Conservation (phyloP, 2,888 invertebrate species). For the Rhamphomyia laevipes region DNA sequence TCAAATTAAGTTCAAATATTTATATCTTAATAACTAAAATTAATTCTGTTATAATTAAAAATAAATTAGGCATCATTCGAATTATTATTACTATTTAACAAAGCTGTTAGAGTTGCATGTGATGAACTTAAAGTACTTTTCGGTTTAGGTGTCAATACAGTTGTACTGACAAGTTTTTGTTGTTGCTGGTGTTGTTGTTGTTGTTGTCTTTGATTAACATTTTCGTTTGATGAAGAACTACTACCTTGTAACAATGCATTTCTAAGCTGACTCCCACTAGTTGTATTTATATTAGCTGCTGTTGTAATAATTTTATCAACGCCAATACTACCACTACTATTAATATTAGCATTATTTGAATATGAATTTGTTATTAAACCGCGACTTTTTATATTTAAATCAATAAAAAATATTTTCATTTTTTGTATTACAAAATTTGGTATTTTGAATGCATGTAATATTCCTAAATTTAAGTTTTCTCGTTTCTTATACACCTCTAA, state of each 20-base stretch:
- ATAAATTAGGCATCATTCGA: neutral
- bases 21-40: too few species aligned
- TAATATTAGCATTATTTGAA: constrained; percentile 18
- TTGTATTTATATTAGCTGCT: neutral
- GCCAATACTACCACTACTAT: neutral
- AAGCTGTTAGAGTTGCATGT: constrained; percentile 35
- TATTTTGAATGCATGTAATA: constrained; percentile 40
- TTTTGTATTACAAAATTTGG: constrained; percentile 50
- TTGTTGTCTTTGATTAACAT: constrained; percentile 10
- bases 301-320: neutral
- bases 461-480: constrained; percentile 31
- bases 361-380: constrained; percentile 35
- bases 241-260: constrained; percentile 30
- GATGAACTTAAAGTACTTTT: constrained; percentile 33
- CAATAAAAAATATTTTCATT: constrained; percentile 40
- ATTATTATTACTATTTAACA: constrained; percentile 27
- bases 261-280: constrained; percentile 27
- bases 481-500: constrained; percentile 43
- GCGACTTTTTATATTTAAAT: constrained; percentile 35
- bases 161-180: neutral
- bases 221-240: constrained; percentile 12
- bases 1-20: too few species aligned
- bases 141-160: neutral
- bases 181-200: constrained; percentile 8
- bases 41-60: too few species aligned